Evolutionary conservation across 2,888 invertebrate species (phyloP), one percentile per base, ranked within the genome.

Genomic region (Xestia sexstrigata): DNA sequence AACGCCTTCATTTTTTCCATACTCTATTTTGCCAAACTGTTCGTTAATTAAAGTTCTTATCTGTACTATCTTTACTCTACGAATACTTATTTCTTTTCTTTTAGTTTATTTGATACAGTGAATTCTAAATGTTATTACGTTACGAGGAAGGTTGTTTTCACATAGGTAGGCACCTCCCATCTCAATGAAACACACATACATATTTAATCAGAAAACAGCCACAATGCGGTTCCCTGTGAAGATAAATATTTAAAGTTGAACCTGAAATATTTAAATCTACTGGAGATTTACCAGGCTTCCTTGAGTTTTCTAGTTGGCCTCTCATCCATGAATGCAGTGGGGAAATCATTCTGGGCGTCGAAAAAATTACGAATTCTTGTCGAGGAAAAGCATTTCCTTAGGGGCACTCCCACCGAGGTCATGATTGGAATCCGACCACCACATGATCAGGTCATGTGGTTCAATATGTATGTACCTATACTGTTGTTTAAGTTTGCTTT

Each of bases 341-440:
- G 92, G 93, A 93, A 93, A 93, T 93, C 91, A 90, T 91, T 91
- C 75, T 70, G 79, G 87, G 86, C 87, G 89, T 82, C 84, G 85
- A 88, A 89, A 90, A 79, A 90, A 93, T 92, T 91, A 89, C 88
- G 88, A 87, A 92, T 92, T 92, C 91, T 89, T 89, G 82, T 86
- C 87, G 84, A 87, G 87, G 84, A 88, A 87, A 89, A 89, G 85
- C 89, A 88, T 91, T 89, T 90, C 92, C 92, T 92, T 69, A 62
- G 92, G 91, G 84, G 83, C 86, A 85, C 88, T 91, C 87, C 84
- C 85, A 78, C 84, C 80, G 87, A 87, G 87, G 78, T 86, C 87
- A 88, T 87, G 90, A 87, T 83, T 78, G 81, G 77, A 83, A 66
- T 70, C 45, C 70, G 39, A 84, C 87, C 87, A 79, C 39, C 62